phyloP scores from a whole-genome alignment of 2,888 invertebrate species.

The Odontomyia ornata region DNA sequence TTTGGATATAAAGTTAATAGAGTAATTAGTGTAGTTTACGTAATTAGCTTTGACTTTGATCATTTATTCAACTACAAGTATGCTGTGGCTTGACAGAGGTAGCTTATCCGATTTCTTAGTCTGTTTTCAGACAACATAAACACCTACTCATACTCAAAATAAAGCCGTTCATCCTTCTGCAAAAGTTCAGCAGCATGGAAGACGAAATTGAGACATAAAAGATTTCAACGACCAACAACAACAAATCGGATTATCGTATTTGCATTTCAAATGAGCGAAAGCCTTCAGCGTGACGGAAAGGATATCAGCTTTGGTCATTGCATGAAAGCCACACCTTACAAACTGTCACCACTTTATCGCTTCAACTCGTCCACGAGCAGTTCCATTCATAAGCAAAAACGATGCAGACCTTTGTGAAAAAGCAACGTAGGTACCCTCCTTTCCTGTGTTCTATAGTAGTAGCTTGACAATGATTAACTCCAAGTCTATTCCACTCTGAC shows the following conservation, averaged over 20 bases:
- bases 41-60: no score
- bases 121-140: no score
- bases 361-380: no score
- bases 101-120: no score
- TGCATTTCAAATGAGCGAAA: constrained; percentile 26
- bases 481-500: constrained; percentile 36
- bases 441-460: not conserved
- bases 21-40: no score
- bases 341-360: constrained; percentile 13
- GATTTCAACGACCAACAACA: not conserved
- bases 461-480: constrained; percentile 48
- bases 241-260: constrained; percentile 16
- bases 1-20: no score
- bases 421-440: no score
- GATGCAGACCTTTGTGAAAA: not conserved
- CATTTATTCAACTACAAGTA: no score
- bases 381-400: not conserved
- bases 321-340: not conserved
- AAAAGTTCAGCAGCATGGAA: no score
- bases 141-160: no score
- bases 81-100: no score
- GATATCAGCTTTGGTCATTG: constrained; percentile 6
- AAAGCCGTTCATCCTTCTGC: no score
- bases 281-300: not conserved
- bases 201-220: not conserved